phyloP scores from a whole-genome alignment of 23 tunicate genomes.

The Diplosoma virens region DNA sequence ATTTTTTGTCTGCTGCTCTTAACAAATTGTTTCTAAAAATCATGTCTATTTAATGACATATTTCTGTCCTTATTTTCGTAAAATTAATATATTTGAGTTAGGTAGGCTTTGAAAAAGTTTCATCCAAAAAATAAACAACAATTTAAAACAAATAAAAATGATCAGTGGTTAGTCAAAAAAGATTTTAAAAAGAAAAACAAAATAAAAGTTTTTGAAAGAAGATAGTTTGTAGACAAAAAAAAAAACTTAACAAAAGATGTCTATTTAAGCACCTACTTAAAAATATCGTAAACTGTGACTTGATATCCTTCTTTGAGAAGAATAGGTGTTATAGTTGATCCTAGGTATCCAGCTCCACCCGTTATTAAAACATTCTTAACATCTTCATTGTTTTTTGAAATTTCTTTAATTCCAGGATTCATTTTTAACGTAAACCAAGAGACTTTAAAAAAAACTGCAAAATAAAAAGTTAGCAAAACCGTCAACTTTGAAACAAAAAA shows the following conservation, averaged over 20 bases:
- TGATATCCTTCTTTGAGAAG: slow-evolving; percentile 76
- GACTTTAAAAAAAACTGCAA: too few species aligned
- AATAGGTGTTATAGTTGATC: slow-evolving; percentile 83
- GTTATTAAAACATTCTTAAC: slow-evolving; percentile 72
- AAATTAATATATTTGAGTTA: background rate
- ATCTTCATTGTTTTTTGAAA: slow-evolving; percentile 64
- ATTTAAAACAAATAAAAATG: background rate
- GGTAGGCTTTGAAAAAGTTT: background rate
- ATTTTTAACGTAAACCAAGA: too few species aligned
- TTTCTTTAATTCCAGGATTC: slow-evolving; percentile 43
- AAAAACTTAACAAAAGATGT: too few species aligned
- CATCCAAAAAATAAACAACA: background rate
- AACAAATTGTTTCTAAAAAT: too few species aligned
- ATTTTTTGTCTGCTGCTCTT: too few species aligned
- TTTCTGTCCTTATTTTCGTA: too few species aligned
- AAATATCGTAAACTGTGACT: slow-evolving; percentile 75
- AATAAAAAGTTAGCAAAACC: too few species aligned
- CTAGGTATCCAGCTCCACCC: slow-evolving; percentile 98
- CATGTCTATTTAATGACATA: background rate
- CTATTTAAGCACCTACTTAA: slow-evolving; percentile 44
- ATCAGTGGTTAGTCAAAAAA: too few species aligned
- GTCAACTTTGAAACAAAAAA: too few species aligned
- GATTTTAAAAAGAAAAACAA: too few species aligned
- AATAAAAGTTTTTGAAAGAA: too few species aligned
- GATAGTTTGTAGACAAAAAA: too few species aligned